phyloP scores from a whole-genome alignment of 2,113 vertebrate genomes.

The Haemorhous mexicanus region DNA sequence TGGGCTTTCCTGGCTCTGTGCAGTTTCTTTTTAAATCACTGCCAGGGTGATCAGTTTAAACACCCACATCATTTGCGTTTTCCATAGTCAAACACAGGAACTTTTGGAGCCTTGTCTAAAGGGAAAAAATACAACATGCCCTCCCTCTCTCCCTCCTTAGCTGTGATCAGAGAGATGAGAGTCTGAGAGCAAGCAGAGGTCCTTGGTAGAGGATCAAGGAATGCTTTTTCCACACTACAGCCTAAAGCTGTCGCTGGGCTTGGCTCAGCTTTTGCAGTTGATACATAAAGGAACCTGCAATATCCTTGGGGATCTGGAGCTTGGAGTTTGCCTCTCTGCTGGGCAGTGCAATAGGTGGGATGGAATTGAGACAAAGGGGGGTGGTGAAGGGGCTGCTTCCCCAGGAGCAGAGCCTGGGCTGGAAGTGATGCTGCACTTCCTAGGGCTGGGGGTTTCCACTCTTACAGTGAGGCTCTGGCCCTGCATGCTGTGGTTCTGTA shows the following conservation, averaged over 20 bases:
- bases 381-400: neutral
- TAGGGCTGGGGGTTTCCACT: neutral
- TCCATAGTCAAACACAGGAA: neutral
- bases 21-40: conserved; percentile 11
- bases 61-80: neutral
- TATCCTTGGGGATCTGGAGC: neutral
- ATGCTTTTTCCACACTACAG: neutral
- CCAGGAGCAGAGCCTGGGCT: neutral
- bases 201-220: neutral
- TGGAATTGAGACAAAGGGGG: neutral
- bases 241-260: neutral
- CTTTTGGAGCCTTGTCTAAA: neutral
- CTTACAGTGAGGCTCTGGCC: neutral
- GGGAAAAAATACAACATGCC: neutral
- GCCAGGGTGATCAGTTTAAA: conserved; percentile 17
- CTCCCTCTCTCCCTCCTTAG: neutral
- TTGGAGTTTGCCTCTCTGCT: neutral
- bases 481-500: neutral
- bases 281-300: neutral
- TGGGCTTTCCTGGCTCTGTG: neutral
- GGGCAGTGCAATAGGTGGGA: neutral
- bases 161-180: neutral
- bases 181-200: neutral
- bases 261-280: neutral
- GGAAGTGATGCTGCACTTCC: neutral